A percentile compares a stretch with the other conserved stretches of the same genome.
phyloP scores from a whole-genome alignment of 1,140 invertebrate genomes.

The Temnothorax nylanderi region DNA sequence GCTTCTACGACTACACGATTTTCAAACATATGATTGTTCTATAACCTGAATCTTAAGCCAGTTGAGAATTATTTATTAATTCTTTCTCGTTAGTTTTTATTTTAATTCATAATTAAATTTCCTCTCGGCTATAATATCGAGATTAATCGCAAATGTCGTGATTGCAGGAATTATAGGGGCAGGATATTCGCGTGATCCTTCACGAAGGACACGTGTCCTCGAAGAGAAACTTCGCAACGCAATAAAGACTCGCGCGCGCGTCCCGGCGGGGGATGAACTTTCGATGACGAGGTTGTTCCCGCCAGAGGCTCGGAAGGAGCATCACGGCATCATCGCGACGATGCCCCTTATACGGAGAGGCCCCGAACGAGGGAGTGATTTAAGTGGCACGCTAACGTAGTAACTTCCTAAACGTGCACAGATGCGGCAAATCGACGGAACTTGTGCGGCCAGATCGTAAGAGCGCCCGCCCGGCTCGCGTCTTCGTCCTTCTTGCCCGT shows the following conservation, averaged over 20 bases:
- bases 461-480: conserved; percentile 41
- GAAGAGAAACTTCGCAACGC: conserved; percentile 70
- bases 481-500: conserved; percentile 61
- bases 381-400: conserved; percentile 81
- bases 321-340: conserved; percentile 51
- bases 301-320: conserved; percentile 34
- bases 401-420: conserved; percentile 81
- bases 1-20: not conserved
- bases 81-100: not conserved
- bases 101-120: conserved; percentile 15
- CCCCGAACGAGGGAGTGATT: conserved; percentile 79
- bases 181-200: conserved; percentile 15
- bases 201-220: conserved; percentile 67
- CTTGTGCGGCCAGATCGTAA: conserved; percentile 80
- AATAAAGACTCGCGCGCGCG: conserved; percentile 73
- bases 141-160: conserved; percentile 5
- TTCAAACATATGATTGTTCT: not conserved
- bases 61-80: not conserved
- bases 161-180: not conserved
- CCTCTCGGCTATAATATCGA: not conserved
- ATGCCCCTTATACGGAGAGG: conserved; percentile 36
- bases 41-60: not conserved
- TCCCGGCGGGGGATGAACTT: conserved; percentile 70
- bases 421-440: conserved; percentile 86
- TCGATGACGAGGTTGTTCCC: conserved; percentile 74